Evolutionary conservation across 2,888 invertebrate species (phyloP).

Genomic region (Caenorhabditis sp.): DNA sequence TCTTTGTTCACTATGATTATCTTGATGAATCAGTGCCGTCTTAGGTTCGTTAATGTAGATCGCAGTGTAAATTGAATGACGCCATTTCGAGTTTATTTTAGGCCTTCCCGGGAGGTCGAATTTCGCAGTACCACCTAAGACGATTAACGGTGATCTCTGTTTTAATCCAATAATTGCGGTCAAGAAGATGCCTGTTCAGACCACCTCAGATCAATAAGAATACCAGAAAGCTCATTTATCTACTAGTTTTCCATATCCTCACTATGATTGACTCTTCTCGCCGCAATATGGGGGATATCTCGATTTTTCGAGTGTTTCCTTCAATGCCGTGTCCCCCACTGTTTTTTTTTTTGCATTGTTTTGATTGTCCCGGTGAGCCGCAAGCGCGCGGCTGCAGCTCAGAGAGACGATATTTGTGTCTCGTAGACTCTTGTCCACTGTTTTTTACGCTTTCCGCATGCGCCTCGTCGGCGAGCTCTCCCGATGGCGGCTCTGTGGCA

Average conservation of each 20-base stretch:
- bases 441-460: conserved; percentile 50
- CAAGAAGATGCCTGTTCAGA: not conserved
- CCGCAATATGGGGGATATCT: conserved; percentile 34
- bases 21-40: conserved; percentile 34
- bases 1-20: conserved; percentile 15
- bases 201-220: not conserved
- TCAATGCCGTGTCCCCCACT: conserved; percentile 30
- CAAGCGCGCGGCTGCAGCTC: conserved; percentile 35
- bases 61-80: conserved; percentile 24
- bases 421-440: conserved; percentile 40
- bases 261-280: conserved; percentile 30
- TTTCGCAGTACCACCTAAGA: conserved; percentile 26
- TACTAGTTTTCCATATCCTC: conserved; percentile 13
- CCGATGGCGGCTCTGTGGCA: conserved; percentile 31
- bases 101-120: conserved; percentile 6
- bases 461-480: conserved; percentile 29
- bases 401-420: conserved; percentile 47
- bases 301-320: conserved; percentile 50
- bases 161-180: conserved; percentile 25
- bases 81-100: not conserved
- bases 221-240: conserved; percentile 23
- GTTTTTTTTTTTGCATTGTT: conserved; percentile 43
- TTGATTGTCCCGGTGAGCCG: conserved; percentile 49
- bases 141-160: not conserved
- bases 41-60: not conserved